A percentile compares a stretch with the other conserved stretches of the same genome.
phyloP scores from a whole-genome alignment of 2,888 invertebrate species.

The Andrena fulva region DNA sequence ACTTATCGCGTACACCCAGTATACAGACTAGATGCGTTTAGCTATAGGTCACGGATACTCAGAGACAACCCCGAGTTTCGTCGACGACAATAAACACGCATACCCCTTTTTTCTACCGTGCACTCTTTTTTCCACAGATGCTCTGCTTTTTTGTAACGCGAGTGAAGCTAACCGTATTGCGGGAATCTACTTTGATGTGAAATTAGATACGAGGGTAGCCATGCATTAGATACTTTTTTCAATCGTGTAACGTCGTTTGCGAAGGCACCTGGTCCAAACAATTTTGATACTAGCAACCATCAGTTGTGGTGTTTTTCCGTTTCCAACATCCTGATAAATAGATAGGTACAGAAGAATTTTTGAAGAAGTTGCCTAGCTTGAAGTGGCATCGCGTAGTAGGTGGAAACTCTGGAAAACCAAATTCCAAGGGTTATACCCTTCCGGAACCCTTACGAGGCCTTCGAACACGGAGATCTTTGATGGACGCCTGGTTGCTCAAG shows the following conservation, averaged over 20 bases:
- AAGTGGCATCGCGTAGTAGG: too few species aligned
- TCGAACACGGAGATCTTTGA: slow-evolving; percentile 80
- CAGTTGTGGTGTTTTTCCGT: neutral
- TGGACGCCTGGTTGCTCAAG: slow-evolving; percentile 83
- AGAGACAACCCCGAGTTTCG: slow-evolving; percentile 63
- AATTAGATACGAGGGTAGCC: neutral
- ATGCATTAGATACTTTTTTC: neutral
- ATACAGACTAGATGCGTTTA: slow-evolving; percentile 83
- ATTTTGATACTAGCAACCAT: neutral
- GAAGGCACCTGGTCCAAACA: neutral
- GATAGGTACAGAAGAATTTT: neutral
- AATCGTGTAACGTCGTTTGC: neutral
- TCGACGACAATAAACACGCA: slow-evolving; percentile 57
- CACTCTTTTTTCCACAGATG: slow-evolving; percentile 8
- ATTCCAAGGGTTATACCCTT: slow-evolving; percentile 63
- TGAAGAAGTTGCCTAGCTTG: neutral
- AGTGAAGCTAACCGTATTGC: slow-evolving; percentile 26
- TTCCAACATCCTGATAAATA: neutral
- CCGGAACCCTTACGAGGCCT: slow-evolving; percentile 64
- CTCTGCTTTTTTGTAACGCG: slow-evolving; percentile 19
- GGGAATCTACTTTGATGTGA: slow-evolving; percentile 7
- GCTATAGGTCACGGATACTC: slow-evolving; percentile 76
- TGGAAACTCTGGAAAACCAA: slow-evolving; percentile 25
- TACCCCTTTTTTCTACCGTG: slow-evolving; percentile 26
- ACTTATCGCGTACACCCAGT: slow-evolving; percentile 84